Base-by-base conservation (phyloP, 92 coral and sea anemone species). In the Bergia puertoricense region DNA sequence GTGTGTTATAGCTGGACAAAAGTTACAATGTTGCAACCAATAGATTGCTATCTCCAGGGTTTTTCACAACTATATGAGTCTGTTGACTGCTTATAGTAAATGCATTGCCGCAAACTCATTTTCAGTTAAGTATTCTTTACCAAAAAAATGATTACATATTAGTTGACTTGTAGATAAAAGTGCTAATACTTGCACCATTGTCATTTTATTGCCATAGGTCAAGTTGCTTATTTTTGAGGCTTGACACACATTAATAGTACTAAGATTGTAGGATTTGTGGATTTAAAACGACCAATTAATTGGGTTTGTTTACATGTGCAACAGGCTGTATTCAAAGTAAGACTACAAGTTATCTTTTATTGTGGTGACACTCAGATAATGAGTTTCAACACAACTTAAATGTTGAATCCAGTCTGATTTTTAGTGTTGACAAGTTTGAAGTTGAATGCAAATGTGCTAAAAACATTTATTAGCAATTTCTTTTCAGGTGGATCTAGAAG, bases 81-180 rank as follows among this genome's bases (percentile, higher is more conserved):
- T 74, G 80, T 39, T 74, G 77, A 74, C 80, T 76, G 48, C 22
- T 16, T 76, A 43, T 76, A 51, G 42, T 40, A 75, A 38, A 18
- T 59, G 0, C 3, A 20, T 59, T 15, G 20, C 68, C 23, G 16
- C 5, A 62, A 62, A 54, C 13, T 54, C 59, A 54, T 18, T 54
- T 54, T 54, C 16, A 0, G 14, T 54, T 54, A 13, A 11, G 16
- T 51, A 8, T 54, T 54, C 8, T 54, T 54, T 54, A 11, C 59
- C 59, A 54, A 11, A 54, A 13, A 11, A 54, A 6, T 30, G 30
- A 30, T 8, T 54, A 54, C 59, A 54, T 54, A 13, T 54, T 10
- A 54, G 59, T 54, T 54, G 59, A 11, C 59, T 54, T 54, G 18
- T 6, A 54, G 59, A 51, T 1, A 51, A 51, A 51, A 8, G 11